phyloP scores from a whole-genome alignment of 1,140 invertebrate genomes.

The Sinella curviseta region DNA sequence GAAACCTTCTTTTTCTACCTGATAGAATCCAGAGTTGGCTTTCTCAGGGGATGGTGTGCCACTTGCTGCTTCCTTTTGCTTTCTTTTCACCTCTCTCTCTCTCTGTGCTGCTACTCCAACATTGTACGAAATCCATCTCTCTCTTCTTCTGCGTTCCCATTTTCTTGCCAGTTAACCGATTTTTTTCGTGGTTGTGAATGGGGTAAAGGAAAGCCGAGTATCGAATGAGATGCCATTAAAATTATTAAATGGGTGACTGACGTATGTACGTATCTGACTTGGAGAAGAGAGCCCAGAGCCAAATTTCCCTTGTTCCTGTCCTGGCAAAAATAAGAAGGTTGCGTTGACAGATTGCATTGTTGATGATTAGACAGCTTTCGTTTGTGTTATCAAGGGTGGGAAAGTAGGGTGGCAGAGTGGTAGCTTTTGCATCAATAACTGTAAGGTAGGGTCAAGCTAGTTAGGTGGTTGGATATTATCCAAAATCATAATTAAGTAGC shows the following conservation, averaged over 20 bases:
- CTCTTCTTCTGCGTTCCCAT: too few relatives aligned
- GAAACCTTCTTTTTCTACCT: not conserved
- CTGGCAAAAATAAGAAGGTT: too few relatives aligned
- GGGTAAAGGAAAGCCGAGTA: not conserved
- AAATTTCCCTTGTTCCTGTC: not conserved
- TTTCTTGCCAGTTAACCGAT: not conserved
- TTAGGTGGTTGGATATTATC: too few relatives aligned
- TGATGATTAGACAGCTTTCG: not conserved
- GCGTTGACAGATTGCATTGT: not conserved
- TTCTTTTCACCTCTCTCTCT: not conserved
- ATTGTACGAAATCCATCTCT: too few relatives aligned
- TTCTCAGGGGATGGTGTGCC: not conserved
- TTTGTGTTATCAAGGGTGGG: too few relatives aligned
- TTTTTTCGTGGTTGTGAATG: not conserved
- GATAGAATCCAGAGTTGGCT: not conserved
- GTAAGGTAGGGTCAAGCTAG: too few relatives aligned
- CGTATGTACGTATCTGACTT: not conserved
- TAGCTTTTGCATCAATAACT: too few relatives aligned
- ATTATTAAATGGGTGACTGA: slow-evolving; percentile 14
- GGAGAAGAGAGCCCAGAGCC: not conserved
- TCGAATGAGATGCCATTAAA: slow-evolving; percentile 15
- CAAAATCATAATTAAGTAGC: too few relatives aligned
- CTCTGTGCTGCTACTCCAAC: too few relatives aligned
- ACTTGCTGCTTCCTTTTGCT: not conserved
- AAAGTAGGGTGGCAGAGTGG: too few relatives aligned